Base-by-base conservation (phyloP, 2,888 invertebrate genomes). In the Spatulosminthurus flaviceps region DNA sequence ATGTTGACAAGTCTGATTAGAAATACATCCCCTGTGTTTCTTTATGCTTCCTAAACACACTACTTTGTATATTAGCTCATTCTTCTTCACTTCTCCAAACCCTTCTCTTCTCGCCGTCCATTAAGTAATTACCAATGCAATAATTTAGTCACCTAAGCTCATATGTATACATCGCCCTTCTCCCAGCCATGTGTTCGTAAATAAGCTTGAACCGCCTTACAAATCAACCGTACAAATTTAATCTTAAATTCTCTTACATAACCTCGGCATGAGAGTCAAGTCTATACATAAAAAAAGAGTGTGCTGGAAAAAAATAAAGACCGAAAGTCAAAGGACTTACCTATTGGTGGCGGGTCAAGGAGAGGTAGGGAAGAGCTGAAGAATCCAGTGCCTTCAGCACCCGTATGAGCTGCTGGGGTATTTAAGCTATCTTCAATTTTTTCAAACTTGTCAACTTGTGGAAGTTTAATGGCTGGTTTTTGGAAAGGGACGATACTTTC, bases 341-440 rank as follows among this genome's bases (percentile, higher is more conserved):
- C 96, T 92, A 96, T 94, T 88, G 96, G 96, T 85, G 94, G 94
- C 81, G 96, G 95, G 87, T 96, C 96, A 86, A 94, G 92, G 86
- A 93, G 92, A 83, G 93, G 92, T 87, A 94, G 92, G 85, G 94
- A 93, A 85, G 76, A 76, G 43, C 93, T 95, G 90, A 96, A 96
- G 91, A 97, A 97, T 87, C 95, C 94, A 85, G 95, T 94, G 87
- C 95, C 92, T 90, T 96, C 96, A 87, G 95, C 94, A 80, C 96
- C 96, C 87, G 96, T 95, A 86, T n/a, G n/a, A n/a, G n/a, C n/a
- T n/a, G 96, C 95, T 82, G 97, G 97, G 82, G 97, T 97, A 91
- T 97, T 96, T 87, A 97, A 92, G 89, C 95, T 95, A 82, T 94
- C 93, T 85, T 93, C 92, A 86, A 92, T 91, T 86, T 91, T 89